phyloP scores from a whole-genome alignment of 2,797 vertebrate genomes.

The Anabas testudineus region DNA sequence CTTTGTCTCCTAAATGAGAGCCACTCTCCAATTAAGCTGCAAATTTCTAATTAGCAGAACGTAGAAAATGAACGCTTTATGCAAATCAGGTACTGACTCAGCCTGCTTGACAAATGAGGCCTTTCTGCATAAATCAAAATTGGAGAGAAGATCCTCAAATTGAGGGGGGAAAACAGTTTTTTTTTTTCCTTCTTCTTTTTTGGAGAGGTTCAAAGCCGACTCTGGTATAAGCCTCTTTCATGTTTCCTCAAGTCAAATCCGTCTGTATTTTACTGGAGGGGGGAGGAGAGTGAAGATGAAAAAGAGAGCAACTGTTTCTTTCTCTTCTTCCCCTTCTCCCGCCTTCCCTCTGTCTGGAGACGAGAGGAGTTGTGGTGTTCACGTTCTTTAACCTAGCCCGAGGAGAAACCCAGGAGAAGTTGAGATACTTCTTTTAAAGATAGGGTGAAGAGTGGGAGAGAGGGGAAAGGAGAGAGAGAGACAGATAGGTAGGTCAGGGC shows the following conservation, averaged over 20 bases:
- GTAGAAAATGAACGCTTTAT: slow-evolving; percentile 87
- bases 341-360: slow-evolving; percentile 74
- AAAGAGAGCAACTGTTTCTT: slow-evolving; percentile 84
- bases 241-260: slow-evolving; percentile 89
- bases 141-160: slow-evolving; percentile 82
- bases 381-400: slow-evolving; percentile 80
- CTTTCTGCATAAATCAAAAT: slow-evolving; percentile 87
- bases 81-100: slow-evolving; percentile 88
- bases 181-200: slow-evolving; percentile 66
- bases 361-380: slow-evolving; percentile 66
- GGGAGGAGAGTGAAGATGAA: slow-evolving; percentile 81
- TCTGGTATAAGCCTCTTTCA: slow-evolving; percentile 88
- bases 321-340: slow-evolving; percentile 45
- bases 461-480: slow-evolving; percentile 23
- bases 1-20: slow-evolving; percentile 85
- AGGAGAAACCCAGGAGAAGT: slow-evolving; percentile 76
- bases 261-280: slow-evolving; percentile 86
- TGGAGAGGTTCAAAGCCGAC: slow-evolving; percentile 86
- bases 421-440: slow-evolving; percentile 72
- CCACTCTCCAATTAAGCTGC: slow-evolving; percentile 88
- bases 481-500: slow-evolving; percentile 78
- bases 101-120: slow-evolving; percentile 88
- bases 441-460: slow-evolving; percentile 62
- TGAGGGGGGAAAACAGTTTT: slow-evolving; percentile 73
- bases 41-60: slow-evolving; percentile 91